These are phyloP conservation scores for Antrozous pallidus DNA, from an alignment of 2,797 vertebrate species.

Conservation along the genomic window DNA sequence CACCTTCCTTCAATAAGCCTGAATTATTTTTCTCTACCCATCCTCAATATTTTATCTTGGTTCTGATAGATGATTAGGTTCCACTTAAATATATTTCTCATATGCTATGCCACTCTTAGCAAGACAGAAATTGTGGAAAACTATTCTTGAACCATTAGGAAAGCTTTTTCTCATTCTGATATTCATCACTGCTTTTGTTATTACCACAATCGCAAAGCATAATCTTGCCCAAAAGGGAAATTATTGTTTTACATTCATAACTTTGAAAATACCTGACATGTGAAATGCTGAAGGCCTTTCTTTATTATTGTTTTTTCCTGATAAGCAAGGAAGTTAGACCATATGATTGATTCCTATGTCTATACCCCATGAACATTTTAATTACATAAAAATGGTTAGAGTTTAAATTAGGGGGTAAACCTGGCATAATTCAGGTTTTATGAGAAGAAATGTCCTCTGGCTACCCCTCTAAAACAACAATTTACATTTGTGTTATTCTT, in stretches of 20 bases:
- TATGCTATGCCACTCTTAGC: neutral
- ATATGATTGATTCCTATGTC: conserved; percentile 47
- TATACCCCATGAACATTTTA: conserved; percentile 67
- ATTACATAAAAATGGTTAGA: conserved; percentile 60
- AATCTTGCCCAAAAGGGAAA: conserved; percentile 69
- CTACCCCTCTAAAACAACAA: conserved; percentile 41
- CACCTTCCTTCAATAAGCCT: neutral
- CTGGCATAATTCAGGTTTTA: conserved; percentile 13
- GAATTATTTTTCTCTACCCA: neutral
- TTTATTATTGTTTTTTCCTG: conserved; percentile 47
- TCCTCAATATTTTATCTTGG: neutral
- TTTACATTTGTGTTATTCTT: conserved; percentile 69
- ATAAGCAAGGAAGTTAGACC: conserved; percentile 36
- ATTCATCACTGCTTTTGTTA: conserved; percentile 62
- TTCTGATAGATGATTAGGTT: neutral
- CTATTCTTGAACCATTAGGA: conserved; percentile 47
- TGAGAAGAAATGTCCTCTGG: conserved; percentile 56
- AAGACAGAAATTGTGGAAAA: conserved; percentile 38
- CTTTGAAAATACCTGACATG: conserved; percentile 61
- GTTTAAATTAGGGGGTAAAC: conserved; percentile 64
- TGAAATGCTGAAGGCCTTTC: conserved; percentile 60
- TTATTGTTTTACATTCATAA: conserved; percentile 72
- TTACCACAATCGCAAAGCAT: conserved; percentile 51
- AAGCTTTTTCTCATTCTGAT: conserved; percentile 50
- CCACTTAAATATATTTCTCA: conserved; percentile 17